These are phyloP conservation scores for Vesta saturnalis DNA, from an alignment of 2,888 invertebrate species.

Conservation along the genomic window DNA sequence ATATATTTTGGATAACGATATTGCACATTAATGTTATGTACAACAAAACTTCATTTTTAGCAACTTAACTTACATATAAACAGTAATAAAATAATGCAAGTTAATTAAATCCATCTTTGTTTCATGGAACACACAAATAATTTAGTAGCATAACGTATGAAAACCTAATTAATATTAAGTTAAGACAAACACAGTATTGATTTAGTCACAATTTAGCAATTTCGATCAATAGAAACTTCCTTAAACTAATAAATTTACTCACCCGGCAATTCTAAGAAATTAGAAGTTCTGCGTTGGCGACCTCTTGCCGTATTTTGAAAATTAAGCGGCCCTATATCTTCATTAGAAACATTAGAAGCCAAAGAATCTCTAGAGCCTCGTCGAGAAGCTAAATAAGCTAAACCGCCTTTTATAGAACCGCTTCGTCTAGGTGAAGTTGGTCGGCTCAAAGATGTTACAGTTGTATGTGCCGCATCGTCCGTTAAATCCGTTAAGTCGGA, in stretches of 20 bases:
- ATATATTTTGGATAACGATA: too few relatives aligned
- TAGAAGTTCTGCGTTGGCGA: conserved; percentile 83
- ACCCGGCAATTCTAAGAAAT: conserved; percentile 89
- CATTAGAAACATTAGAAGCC: conserved; percentile 78
- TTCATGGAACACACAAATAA: too few relatives aligned
- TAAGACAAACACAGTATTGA: too few relatives aligned
- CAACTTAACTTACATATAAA: too few relatives aligned
- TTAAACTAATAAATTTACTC: conserved; percentile 50
- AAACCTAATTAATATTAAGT: too few relatives aligned
- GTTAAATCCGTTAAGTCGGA: conserved; percentile 77
- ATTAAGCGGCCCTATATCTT: conserved; percentile 83
- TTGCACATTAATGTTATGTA: too few relatives aligned
- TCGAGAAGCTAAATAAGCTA: conserved; percentile 87
- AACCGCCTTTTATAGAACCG: conserved; percentile 74
- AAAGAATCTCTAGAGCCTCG: conserved; percentile 81
- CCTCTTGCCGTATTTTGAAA: conserved; percentile 82
- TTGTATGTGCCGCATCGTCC: conserved; percentile 66
- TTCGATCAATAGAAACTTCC: too few relatives aligned
- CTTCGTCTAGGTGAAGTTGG: conserved; percentile 74
- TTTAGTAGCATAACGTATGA: too few relatives aligned
- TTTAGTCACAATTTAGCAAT: too few relatives aligned
- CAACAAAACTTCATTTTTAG: too few relatives aligned
- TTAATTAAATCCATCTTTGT: too few relatives aligned
- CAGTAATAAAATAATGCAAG: too few relatives aligned
- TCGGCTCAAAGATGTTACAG: conserved; percentile 70